Evolutionary conservation across 2,797 vertebrate genomes (phyloP), one percentile per base, ranked within the genome.

Genomic region (Pangasius larnaudii): DNA sequence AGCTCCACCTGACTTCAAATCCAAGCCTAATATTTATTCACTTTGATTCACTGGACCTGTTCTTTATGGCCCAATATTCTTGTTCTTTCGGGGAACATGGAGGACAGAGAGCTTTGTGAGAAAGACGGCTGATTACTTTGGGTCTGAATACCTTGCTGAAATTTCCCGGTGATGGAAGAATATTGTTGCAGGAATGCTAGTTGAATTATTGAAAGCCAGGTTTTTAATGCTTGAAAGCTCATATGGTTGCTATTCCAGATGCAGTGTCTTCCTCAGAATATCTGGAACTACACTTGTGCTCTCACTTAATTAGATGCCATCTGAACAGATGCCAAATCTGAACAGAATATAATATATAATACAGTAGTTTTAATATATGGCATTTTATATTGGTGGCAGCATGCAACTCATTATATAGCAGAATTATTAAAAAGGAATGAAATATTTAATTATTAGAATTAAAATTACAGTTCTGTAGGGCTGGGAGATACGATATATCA

Each of bases 191-290:
- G 92, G 90, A 93, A 92, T 89, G 88, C 30, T 84, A 77, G 33
- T 87, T 96, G 90, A 95, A 96, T 95, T 93, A 96, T 96, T 95
- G 77, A 96, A 90, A 84, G 82, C 82, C 86, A 89, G 89, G 89
- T 90, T 93, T 93, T 92, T 89, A 89, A 67, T 81, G 84, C 84
- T 86, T 86, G 87, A 80, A 86, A 67, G 85, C 67, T 90, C 78
- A 27, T 79, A 79, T 87, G 83, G 78, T 88, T 91, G 67, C 51
- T 49, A 82, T 69, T 87, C 61, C 74, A 85, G 86, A 87, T 63
- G 85, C 80, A 87, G 56, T 39, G 85, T 27, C 39, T 74, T 65
- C 59, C 46, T 51, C 74, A 67, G 59, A 77, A 84, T 56, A 77
- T 49, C 42, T 77, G 71, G 46, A n/a, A 67, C 49, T 88, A 58